Percentiles rank a stretch among this genome's conserved stretches.
Evolutionary conservation across 2,797 vertebrate genomes (phyloP).

Genomic region (Sardinella longiceps): DNA sequence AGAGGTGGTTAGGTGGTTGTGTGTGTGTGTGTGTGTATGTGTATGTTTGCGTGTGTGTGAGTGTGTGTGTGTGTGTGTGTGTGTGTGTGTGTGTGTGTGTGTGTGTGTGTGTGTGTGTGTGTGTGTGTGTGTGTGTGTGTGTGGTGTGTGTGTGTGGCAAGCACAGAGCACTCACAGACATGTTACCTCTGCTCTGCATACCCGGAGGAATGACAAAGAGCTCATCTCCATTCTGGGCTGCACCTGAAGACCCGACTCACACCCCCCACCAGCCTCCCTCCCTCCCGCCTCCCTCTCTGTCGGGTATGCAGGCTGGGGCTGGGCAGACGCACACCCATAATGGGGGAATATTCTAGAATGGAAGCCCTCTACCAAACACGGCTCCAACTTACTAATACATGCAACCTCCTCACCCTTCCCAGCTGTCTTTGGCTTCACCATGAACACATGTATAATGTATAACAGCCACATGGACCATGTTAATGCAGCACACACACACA

Average conservation of each 20-base stretch:
- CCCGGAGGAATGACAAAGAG: background rate
- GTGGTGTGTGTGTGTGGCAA: background rate
- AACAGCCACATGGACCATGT: slow-evolving; percentile 15
- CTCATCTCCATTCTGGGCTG: slow-evolving; percentile 9
- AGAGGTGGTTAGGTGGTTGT: too few species aligned
- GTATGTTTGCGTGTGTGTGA: background rate
- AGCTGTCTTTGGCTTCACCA: background rate
- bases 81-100: slow-evolving; percentile 16
- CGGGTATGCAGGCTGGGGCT: background rate
- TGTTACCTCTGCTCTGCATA: slow-evolving; percentile 18
- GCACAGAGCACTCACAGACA: slow-evolving; percentile 3
- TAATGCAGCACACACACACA: background rate
- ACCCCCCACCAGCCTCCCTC: slow-evolving; percentile 27
- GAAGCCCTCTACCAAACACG: background rate
- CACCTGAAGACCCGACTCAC: slow-evolving; percentile 12
- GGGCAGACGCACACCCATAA: background rate
- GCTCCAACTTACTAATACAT: slow-evolving; percentile 38
- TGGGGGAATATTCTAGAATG: background rate
- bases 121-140: slow-evolving; percentile 9
- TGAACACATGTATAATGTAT: slow-evolving; percentile 25
- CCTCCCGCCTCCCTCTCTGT: slow-evolving; percentile 17
- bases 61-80: background rate
- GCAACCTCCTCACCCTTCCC: slow-evolving; percentile 43
- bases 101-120: background rate
- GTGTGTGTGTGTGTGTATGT: background rate